phyloP scores from a whole-genome alignment of 1,140 invertebrate species.

The Meloidogyne floridensis region DNA sequence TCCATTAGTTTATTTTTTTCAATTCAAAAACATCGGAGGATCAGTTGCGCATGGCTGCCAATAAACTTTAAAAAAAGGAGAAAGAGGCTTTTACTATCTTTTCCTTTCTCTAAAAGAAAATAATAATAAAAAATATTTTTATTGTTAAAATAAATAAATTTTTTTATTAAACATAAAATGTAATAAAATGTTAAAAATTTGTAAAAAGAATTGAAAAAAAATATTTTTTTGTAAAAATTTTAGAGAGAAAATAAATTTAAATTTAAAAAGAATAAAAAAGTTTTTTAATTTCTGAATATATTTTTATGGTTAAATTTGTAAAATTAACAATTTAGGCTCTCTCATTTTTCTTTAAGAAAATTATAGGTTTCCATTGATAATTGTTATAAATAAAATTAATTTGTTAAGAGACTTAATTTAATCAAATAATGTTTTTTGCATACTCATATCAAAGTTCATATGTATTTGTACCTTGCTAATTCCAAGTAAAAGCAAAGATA shows the following conservation, averaged over 20 bases:
- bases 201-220: neutral
- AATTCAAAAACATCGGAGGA: constrained; percentile 4
- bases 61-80: neutral
- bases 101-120: neutral
- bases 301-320: no score
- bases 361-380: no score
- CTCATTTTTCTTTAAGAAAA: no score
- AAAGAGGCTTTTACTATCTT: neutral
- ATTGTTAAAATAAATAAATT: constrained; percentile 1
- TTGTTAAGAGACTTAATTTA: no score
- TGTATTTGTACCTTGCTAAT: no score
- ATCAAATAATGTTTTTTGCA: no score
- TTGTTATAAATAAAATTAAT: no score
- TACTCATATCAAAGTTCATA: no score
- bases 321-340: no score
- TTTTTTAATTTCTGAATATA: no score
- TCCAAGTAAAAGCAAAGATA: no score
- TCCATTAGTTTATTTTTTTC: neutral
- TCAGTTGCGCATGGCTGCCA: constrained; percentile 28
- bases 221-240: no score
- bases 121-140: constrained; percentile 2
- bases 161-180: neutral
- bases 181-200: constrained; percentile 4
- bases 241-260: neutral
- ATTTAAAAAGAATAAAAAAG: neutral